Evolutionary conservation across 2,888 invertebrate species (phyloP).

Genomic region (Aporophyla lueneburgensis): DNA sequence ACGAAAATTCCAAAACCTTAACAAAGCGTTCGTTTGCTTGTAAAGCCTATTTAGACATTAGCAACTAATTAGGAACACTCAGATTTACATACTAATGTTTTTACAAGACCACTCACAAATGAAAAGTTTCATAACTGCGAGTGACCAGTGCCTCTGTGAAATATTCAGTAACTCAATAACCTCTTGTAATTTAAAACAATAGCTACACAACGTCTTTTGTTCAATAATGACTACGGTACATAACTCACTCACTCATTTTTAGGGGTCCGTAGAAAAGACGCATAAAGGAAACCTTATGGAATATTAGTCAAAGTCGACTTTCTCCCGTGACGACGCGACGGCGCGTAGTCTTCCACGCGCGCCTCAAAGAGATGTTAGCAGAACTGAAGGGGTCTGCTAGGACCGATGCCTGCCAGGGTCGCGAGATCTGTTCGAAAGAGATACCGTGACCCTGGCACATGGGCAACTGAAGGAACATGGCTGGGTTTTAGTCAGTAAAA

Average conservation of each 20-base stretch:
- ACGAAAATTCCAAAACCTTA: slow-evolving; percentile 9
- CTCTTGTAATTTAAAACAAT: slow-evolving; percentile 62
- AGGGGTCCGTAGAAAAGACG: not conserved
- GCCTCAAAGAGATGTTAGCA: too few species aligned
- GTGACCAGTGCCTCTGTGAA: slow-evolving; percentile 37
- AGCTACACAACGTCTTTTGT: slow-evolving; percentile 51
- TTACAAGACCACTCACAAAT: slow-evolving; percentile 33
- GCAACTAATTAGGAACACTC: slow-evolving; percentile 13
- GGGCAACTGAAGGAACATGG: too few species aligned
- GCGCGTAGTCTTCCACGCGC: too few species aligned
- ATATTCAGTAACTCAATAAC: slow-evolving; percentile 53
- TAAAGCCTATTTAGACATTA: slow-evolving; percentile 14
- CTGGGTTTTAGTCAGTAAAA: too few species aligned
- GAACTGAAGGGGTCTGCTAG: too few species aligned
- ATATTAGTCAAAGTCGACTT: not conserved
- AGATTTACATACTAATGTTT: slow-evolving; percentile 19
- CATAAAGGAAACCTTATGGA: not conserved
- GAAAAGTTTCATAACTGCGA: slow-evolving; percentile 39
- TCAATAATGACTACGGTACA: slow-evolving; percentile 47
- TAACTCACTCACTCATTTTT: slow-evolving; percentile 55
- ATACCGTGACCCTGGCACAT: too few species aligned
- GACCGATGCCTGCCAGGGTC: too few species aligned
- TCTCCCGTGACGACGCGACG: too few species aligned
- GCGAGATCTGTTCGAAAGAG: too few species aligned
- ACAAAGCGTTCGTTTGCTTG: slow-evolving; percentile 6